Percentiles rank a stretch among this genome's conserved stretches.
Evolutionary conservation across 1,140 invertebrate genomes (phyloP).

Genomic region (Lordiphosa stackelbergi): DNA sequence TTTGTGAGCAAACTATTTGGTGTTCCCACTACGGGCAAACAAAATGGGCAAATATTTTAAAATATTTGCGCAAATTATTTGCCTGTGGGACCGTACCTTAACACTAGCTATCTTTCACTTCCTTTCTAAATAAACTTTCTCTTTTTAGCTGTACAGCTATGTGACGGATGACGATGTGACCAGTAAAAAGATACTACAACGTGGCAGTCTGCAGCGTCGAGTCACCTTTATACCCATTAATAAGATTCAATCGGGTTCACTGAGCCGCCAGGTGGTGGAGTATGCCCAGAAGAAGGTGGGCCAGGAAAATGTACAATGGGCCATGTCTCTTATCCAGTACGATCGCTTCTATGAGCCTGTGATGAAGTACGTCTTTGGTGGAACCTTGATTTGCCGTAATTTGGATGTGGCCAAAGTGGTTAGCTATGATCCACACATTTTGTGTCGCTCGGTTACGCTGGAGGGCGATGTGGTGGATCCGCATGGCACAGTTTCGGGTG

Average conservation of each 20-base stretch:
- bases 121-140: not conserved
- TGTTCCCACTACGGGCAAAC: too few relatives aligned
- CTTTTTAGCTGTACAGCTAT: constrained; percentile 90
- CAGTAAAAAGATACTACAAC: constrained; percentile 89
- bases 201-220: constrained; percentile 87
- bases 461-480: constrained; percentile 96
- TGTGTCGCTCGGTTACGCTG: constrained; percentile 90
- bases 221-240: constrained; percentile 95
- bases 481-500: constrained; percentile 91
- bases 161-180: constrained; percentile 93
- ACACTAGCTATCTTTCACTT: not conserved
- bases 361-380: constrained; percentile 94
- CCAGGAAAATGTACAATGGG: constrained; percentile 88
- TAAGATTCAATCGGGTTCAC: constrained; percentile 85
- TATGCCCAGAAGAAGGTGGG: constrained; percentile 86
- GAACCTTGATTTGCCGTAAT: constrained; percentile 89
- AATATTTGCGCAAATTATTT: too few relatives aligned
- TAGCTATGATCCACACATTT: constrained; percentile 87
- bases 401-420: constrained; percentile 87
- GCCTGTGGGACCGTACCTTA: too few relatives aligned
- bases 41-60: too few relatives aligned
- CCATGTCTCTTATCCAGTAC: constrained; percentile 90
- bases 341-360: constrained; percentile 84
- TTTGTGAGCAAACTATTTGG: too few relatives aligned
- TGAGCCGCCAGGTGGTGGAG: constrained; percentile 81